These are phyloP conservation scores for Anarhynchus alexandrinus DNA, from an alignment of 2,113 vertebrate genomes.

Conservation along the genomic window DNA sequence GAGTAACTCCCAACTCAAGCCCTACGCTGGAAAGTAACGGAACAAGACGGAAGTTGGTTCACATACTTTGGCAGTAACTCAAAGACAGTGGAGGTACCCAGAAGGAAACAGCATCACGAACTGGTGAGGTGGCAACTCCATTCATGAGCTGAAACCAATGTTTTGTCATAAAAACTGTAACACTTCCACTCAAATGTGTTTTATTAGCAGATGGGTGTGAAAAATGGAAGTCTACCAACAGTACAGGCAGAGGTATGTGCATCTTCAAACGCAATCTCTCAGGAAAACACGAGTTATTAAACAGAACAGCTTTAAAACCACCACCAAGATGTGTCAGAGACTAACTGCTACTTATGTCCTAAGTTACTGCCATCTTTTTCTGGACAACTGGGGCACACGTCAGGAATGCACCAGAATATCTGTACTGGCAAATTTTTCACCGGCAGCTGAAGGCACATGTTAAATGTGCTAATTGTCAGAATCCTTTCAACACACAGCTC, in stretches of 20 bases:
- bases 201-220: neutral
- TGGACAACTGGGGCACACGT: neutral
- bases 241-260: neutral
- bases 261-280: neutral
- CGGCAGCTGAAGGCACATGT: neutral
- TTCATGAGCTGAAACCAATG: neutral
- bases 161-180: neutral
- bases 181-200: neutral
- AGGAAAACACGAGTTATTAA: neutral
- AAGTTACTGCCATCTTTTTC: neutral
- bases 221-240: conserved; percentile 6
- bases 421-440: neutral
- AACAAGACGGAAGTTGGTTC: neutral
- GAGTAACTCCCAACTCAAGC: neutral
- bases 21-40: neutral
- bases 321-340: neutral
- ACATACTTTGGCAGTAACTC: neutral
- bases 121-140: neutral
- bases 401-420: neutral
- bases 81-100: neutral
- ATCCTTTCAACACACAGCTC: conserved; percentile 8
- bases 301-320: neutral
- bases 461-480: conserved; percentile 8
- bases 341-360: neutral
- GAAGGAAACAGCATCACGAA: neutral